Base-by-base conservation (phyloP, 2,888 invertebrate genomes). In the Euplexia lucipara region DNA sequence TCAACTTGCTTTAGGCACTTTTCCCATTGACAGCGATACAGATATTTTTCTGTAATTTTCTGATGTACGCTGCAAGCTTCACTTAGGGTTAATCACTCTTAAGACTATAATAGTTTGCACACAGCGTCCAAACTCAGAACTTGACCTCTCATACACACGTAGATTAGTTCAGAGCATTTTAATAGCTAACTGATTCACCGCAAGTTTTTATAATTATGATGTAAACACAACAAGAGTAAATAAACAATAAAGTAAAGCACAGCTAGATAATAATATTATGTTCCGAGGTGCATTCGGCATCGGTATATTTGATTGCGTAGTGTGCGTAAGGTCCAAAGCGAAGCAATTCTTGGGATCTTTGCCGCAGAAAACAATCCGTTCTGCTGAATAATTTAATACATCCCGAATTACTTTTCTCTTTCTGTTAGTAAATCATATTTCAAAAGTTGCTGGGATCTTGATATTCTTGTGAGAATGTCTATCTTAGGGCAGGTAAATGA, bases 341-440 rank as follows among this genome's bases (percentile, higher is more conserved):
- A 32, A 49, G 47, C 59, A 52, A 61, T 78, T 60, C 64, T 61
- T 64, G 51, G 66, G 39, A 57, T 67, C 51, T 63, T 57, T n/a
- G 73, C 75, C 73, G 53, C 70, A 71, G 60, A 70, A 79, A 85
- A 85, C 83, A 84, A 83, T 83, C 79, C 78, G 51, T 70, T 75
- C 63, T 49, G 53, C 65, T 85, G 82, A 84, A 85, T 85, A 81
- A 85, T 83, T 83, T 85, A 85, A 73, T 72, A 63, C 67, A 76
- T 66, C 56, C 74, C 67, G 79, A 81, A 85, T 82, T 84, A 84
- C 85, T 81, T 84, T 83, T 74, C 80, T 76, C 66, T 68, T 62
- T 59, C 45, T 54, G 61, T 76, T 71, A 65, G 67, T 70, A 65
- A 75, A 82, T 82, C 71, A 83, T 83, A 77, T 81, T 83, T 78